Evolutionary conservation across 2,113 vertebrate genomes (phyloP).

Genomic region (Meleagris gallopavo): DNA sequence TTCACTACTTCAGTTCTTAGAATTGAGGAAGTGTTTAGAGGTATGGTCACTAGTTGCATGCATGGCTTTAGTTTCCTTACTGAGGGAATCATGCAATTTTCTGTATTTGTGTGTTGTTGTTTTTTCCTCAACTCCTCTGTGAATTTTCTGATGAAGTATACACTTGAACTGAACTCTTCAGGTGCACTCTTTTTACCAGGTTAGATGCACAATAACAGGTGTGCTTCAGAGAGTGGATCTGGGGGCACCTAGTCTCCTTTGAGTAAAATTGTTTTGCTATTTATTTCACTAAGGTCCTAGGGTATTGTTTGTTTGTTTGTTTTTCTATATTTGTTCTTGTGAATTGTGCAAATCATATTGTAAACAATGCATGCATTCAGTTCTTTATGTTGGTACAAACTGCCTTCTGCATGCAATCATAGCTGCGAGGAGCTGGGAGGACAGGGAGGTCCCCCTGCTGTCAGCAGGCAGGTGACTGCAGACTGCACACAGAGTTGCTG

Average conservation of each 20-base stretch:
- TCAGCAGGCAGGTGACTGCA: slow-evolving; percentile 11
- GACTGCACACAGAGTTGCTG: not conserved
- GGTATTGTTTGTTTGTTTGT: not conserved
- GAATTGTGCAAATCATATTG: not conserved
- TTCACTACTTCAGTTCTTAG: not conserved
- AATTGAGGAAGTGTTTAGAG: not conserved
- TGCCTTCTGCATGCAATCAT: not conserved
- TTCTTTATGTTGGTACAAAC: not conserved
- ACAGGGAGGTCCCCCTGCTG: slow-evolving; percentile 10
- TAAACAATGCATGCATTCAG: not conserved
- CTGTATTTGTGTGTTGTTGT: not conserved
- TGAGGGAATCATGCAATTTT: not conserved
- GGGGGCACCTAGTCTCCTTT: not conserved
- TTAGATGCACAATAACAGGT: not conserved
- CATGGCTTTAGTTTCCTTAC: not conserved
- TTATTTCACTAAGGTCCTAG: not conserved
- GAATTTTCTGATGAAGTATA: not conserved
- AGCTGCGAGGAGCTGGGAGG: not conserved
- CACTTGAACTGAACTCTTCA: not conserved
- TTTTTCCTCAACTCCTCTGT: not conserved
- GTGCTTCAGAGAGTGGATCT: not conserved
- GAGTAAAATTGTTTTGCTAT: not conserved
- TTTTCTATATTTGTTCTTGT: not conserved
- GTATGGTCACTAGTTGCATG: not conserved
- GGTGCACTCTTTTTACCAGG: not conserved